Conservation (phyloP, 2,113 vertebrate genomes). For the Prunella himalayana region DNA sequence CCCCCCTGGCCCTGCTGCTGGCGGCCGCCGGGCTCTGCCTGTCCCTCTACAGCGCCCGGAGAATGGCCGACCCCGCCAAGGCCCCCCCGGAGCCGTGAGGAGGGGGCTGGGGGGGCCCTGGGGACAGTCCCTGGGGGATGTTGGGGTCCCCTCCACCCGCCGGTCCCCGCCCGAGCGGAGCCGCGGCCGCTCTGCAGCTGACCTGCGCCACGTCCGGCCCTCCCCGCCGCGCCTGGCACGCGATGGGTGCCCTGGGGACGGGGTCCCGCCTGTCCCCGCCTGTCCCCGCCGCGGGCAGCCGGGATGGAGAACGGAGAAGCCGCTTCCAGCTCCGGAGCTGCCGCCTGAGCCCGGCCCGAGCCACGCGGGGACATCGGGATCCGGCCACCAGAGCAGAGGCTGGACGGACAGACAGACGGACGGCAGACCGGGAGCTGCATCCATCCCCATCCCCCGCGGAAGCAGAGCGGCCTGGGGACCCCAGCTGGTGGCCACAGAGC, state of each 20-base stretch:
- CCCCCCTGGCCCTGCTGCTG: conserved; percentile 87
- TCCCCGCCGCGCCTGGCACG: not conserved
- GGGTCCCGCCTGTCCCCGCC: not conserved
- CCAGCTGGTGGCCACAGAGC: fast-evolving
- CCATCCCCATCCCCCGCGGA: not conserved
- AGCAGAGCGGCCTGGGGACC: not conserved
- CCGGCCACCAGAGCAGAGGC: fast-evolving
- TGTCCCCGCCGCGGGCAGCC: fast-evolving
- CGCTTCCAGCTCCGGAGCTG: not conserved
- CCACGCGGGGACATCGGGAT: not conserved
- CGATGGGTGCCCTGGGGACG: fast-evolving
- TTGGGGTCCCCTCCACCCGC: not conserved
- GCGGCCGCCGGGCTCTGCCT: conserved; percentile 87
- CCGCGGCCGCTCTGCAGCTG: not conserved
- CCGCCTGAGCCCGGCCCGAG: not conserved
- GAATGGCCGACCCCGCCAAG: conserved; percentile 80
- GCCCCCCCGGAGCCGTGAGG: conserved; percentile 60
- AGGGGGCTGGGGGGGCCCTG: not conserved
- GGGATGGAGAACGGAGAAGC: not conserved
- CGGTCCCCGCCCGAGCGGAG: fast-evolving
- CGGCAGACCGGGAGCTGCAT: fast-evolving
- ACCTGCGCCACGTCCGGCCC: not conserved
- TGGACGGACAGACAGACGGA: not conserved
- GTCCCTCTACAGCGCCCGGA: conserved; percentile 89
- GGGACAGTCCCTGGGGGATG: not conserved